A percentile compares a stretch with the other conserved stretches of the same genome.
These are phyloP conservation scores for Lanistes nyassanus DNA, from an alignment of 1,140 invertebrate species.

Conservation along the genomic window DNA sequence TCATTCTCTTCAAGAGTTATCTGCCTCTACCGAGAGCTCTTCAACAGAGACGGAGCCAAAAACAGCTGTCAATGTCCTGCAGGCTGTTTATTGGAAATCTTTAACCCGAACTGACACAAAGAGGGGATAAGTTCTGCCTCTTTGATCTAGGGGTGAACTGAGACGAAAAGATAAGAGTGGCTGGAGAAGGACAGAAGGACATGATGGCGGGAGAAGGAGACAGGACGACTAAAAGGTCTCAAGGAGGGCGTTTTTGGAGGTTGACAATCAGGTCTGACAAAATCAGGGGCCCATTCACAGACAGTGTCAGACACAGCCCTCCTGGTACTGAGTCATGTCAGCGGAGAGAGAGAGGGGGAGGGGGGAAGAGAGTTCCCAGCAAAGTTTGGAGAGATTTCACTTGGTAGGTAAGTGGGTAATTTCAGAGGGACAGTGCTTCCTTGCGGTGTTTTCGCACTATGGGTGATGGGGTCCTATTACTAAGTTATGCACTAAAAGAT, in stretches of 20 bases:
- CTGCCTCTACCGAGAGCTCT: constrained; percentile 8
- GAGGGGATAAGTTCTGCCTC: background rate
- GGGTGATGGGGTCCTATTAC: too few relatives aligned
- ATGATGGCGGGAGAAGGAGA: background rate
- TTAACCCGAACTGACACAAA: background rate
- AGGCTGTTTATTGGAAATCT: constrained; percentile 3
- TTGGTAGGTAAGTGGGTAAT: too few relatives aligned
- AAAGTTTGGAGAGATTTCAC: too few relatives aligned
- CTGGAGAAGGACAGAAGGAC: background rate
- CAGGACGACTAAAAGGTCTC: background rate
- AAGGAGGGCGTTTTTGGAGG: background rate
- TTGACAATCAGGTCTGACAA: constrained; percentile 1
- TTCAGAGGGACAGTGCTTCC: too few relatives aligned
- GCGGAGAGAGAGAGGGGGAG: too few relatives aligned
- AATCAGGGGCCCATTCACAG: background rate
- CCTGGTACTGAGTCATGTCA: too few relatives aligned
- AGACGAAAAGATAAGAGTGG: background rate
- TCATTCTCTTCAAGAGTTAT: background rate
- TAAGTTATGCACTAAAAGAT: too few relatives aligned
- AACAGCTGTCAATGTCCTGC: constrained; percentile 10
- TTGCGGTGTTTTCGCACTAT: too few relatives aligned
- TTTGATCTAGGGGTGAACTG: background rate
- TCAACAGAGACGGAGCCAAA: background rate
- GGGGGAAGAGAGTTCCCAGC: too few relatives aligned
- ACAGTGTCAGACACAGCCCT: too few relatives aligned